These are phyloP conservation scores for Catharus fuscescens DNA, from an alignment of 2,113 vertebrate species.

Conservation along the genomic window DNA sequence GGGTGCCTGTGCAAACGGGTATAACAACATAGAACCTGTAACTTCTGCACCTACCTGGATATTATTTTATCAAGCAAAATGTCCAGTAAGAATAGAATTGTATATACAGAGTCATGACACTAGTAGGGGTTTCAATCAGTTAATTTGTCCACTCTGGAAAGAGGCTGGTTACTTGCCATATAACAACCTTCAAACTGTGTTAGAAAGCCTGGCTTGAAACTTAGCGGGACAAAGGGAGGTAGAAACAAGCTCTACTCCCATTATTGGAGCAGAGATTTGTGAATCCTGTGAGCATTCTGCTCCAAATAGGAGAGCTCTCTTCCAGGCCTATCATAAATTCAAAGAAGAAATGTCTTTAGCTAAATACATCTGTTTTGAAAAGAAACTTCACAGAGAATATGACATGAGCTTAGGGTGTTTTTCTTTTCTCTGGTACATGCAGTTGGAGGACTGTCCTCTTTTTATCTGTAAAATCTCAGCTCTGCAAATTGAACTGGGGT, in stretches of 20 bases:
- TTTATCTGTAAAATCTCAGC: background rate
- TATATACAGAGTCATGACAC: background rate
- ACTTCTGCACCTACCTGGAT: background rate
- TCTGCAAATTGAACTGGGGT: background rate
- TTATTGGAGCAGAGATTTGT: background rate
- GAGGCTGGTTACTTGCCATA: background rate
- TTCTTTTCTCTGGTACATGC: rapidly evolving
- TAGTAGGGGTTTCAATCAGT: background rate
- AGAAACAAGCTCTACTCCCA: background rate
- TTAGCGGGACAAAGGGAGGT: background rate
- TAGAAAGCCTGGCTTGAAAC: background rate
- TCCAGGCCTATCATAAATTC: background rate
- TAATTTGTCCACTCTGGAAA: background rate
- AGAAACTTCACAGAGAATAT: background rate
- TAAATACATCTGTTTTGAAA: background rate
- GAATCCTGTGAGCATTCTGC: background rate
- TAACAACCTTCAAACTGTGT: background rate
- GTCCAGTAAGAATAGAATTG: background rate
- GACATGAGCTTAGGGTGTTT: rapidly evolving
- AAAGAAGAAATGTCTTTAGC: background rate
- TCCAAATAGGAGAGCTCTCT: background rate
- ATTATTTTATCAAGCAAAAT: background rate
- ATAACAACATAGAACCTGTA: background rate
- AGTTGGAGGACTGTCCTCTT: background rate
- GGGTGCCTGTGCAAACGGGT: background rate